A percentile compares a stretch with the other conserved stretches of the same genome.
phyloP scores from a whole-genome alignment of 2,888 invertebrate species.

The Itoplectis maculator region DNA sequence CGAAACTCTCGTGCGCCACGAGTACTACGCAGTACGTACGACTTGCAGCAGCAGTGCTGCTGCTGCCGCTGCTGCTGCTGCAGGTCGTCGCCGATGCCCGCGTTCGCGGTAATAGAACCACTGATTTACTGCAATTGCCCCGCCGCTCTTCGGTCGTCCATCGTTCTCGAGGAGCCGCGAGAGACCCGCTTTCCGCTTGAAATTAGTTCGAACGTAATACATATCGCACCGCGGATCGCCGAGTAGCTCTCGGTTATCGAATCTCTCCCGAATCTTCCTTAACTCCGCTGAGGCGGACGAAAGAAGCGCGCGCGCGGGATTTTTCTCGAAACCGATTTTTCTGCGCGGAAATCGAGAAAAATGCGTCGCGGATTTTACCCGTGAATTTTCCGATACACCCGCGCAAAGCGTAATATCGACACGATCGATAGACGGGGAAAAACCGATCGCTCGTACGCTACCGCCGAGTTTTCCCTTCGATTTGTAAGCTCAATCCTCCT shows the following conservation, averaged over 20 bases:
- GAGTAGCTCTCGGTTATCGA: conserved; percentile 25
- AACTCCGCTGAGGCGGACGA: conserved; percentile 3
- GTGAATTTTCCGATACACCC: conserved; percentile 54
- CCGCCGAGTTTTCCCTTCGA: conserved; percentile 53
- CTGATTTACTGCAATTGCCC: conserved; percentile 74
- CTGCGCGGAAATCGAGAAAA: conserved; percentile 47
- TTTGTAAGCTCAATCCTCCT: conserved; percentile 60
- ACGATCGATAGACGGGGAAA: conserved; percentile 36
- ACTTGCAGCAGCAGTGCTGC: not conserved
- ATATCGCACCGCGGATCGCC: conserved; percentile 32
- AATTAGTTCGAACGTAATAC: conserved; percentile 69
- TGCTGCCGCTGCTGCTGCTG: conserved; percentile 39
- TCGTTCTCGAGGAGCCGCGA: conserved; percentile 62
- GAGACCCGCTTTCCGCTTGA: conserved; percentile 65
- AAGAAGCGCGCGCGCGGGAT: conserved; percentile 3
- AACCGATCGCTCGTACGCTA: conserved; percentile 7
- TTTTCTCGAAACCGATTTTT: conserved; percentile 44
- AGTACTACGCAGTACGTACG: conserved; percentile 29
- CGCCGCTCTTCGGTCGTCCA: conserved; percentile 57
- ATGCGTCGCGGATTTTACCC: conserved; percentile 46
- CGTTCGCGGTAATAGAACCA: conserved; percentile 74
- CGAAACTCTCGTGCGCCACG: conserved; percentile 57
- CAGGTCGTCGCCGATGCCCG: conserved; percentile 62
- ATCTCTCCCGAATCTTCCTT: conserved; percentile 5
- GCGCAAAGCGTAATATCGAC: conserved; percentile 40